Evolutionary conservation across 2,797 vertebrate species (phyloP), one percentile per base, ranked within the genome.

Genomic region (Coilia nasus): DNA sequence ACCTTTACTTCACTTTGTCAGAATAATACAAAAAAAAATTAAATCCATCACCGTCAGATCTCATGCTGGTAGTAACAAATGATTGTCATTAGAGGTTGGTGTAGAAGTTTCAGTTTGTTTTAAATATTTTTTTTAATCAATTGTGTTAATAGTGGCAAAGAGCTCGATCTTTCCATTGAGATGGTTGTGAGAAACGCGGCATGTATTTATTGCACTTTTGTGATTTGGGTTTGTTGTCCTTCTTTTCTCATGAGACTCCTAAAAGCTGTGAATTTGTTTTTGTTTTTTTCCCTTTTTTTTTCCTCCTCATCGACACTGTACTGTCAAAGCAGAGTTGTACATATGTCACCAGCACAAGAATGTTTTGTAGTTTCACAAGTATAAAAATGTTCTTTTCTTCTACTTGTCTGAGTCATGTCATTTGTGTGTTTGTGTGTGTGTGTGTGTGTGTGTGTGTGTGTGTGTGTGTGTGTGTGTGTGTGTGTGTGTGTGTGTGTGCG

Each of bases 351-450:
- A 96, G 95, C 95, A 95, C 92, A 92, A 93, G 88, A 60, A 89
- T 95, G 92, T 96, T 96, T 96, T 96, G 94, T 96, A 96, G 94
- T 94, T 95, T 95, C 94, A 95, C 95, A 94, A 96, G 96, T 95
- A 93, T 94, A 94, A 90, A 89, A 92, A 92, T 90, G 86, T 92
- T 93, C 88, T 94, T 93, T 91, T 95, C 94, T 94, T 94, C 91
- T 94, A 91, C 82, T 60, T 5, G 25, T 35, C 1, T 86, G 50
- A 82, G 21, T 47, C 78, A 14, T 84, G 50, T 85, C 44, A 17
- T 82, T 47, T 83, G 31, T 84, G 50, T 83, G 31, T 83, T 23
- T 64, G 44, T 57, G 67, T 75, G 28, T 84, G 31, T 81, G 60
- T 31, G 64, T 64, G 62, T 67, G 62, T 11, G n/a, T 60, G 62